Base-by-base conservation (phyloP, 2,113 vertebrate genomes). In the Lamprologus lemairii region DNA sequence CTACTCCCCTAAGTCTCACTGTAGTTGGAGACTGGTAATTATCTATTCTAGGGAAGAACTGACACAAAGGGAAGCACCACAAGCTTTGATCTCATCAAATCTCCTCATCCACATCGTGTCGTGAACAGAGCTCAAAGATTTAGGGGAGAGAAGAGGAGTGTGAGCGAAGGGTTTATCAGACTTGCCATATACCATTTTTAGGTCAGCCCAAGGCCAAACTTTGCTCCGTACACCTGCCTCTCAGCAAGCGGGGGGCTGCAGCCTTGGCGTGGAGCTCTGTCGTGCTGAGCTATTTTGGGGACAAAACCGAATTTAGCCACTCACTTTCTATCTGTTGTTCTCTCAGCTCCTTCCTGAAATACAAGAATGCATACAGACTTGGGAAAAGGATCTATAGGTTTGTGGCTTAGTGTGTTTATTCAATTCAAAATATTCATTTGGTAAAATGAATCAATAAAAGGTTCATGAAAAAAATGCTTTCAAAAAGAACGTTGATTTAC, bases 191-290 rank as follows among this genome's bases (percentile, higher is more conserved):
- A 81, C 84, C 85, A 78, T 92, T 93, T 93, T 92, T 93, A 92
- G 95, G 93, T 95, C 93, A 95, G 90, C 92, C 90, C 5, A 58
- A 87, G 91, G 92, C 90, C 91, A 86, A 87, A 86, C 40, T 81
- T 89, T 91, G 90, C 91, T 88, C 84, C 40, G 35, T 88, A 88
- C 88, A 95, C 91, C 93, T 93, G 89, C 88, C 47, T 91, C 81
- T 90, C 57, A 81, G 82, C 81, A 71, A 75, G 85, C 84, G n/a
- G 78, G 87, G 78, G 86, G 85, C 90, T 84, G 47, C 81, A 19
- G 82, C 51, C 79, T 78, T 89, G 91, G 89, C 90, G 85, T 71
- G 63, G 86, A 85, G 51, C 84, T 88, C 49, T 86, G 68, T 88
- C 71, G 60, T 87, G 79, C 87, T 17, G 13, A 86, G 85, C 71